These are phyloP conservation scores for Eulemur rufifrons DNA, from an alignment of 2,113 vertebrate species.

Conservation along the genomic window DNA sequence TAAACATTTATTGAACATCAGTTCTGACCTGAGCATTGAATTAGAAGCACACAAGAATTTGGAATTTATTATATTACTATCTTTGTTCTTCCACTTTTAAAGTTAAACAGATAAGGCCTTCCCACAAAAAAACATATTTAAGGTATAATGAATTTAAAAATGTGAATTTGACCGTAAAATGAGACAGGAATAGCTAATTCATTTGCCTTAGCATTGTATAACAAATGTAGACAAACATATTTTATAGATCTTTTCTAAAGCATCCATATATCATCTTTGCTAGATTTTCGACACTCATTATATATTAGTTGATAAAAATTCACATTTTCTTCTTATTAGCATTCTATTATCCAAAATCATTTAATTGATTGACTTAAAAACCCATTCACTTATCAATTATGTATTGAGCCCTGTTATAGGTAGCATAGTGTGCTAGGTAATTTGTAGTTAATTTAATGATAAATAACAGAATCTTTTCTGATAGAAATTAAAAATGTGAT, in stretches of 20 bases:
- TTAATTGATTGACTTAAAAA: background rate
- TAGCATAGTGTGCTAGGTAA: background rate
- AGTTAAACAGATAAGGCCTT: background rate
- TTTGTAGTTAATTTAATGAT: background rate
- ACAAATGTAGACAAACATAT: background rate
- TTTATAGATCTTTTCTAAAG: background rate
- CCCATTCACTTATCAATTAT: background rate
- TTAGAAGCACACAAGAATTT: background rate
- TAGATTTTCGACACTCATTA: background rate
- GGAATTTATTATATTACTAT: background rate
- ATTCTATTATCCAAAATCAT: background rate
- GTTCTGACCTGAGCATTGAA: background rate
- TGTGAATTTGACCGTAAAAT: background rate
- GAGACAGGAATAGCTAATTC: background rate
- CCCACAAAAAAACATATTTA: background rate
- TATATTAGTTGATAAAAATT: conserved; percentile 3
- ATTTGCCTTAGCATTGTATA: background rate
- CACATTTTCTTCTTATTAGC: background rate
- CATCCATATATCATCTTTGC: background rate
- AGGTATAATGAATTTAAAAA: conserved; percentile 3
- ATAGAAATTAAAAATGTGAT: background rate
- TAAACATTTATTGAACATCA: background rate
- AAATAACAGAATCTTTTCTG: background rate
- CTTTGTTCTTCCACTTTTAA: conserved; percentile 10
- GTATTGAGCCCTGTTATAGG: background rate